Evolutionary conservation across 2,113 vertebrate genomes (phyloP), one percentile per base, ranked within the genome.

Genomic region (Neogobius melanostomus): DNA sequence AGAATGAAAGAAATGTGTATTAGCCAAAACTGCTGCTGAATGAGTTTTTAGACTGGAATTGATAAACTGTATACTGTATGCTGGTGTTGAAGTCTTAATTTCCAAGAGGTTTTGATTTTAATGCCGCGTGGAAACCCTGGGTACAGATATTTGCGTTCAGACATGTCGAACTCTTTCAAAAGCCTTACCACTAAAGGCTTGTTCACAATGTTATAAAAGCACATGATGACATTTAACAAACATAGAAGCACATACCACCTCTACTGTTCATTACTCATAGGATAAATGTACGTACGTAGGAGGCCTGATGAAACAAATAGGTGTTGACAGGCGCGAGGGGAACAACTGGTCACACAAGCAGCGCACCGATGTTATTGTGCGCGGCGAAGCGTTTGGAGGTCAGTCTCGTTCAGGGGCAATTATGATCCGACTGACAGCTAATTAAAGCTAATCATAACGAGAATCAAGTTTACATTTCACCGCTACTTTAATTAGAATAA

Each of bases 391-490:
- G 43, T 81, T 67, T 77, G 64, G 75, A 74, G 88, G 88, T 92
- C 88, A 87, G 88, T 76, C 67, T 57, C 78, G 76, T 87, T 90
- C 88, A 86, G 73, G 91, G 88, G 90, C 88, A 90, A 92, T 91
- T 90, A 91, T 44, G 74, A 87, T 90, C 86, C 89, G 74, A 87
- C 66, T 88, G 91, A 92, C 91, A 88, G 91, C 90, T 91, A 89
- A 92, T 92, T 91, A 91, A 87, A 74, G 85, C 88, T 85, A 90
- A 91, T 91, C 90, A 91, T 92, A 91, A 92, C 91, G 87, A 90
- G 79, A 82, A 76, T 5, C 74, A 73, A 86, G 90, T 92, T 92
- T 92, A 91, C 87, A 90, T 89, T 91, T 91, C 89, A 88, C 82
- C 75, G 82, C 75, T 74, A 85, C 83, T 90, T 91, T 92, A 91